Evolutionary conservation across 2,888 invertebrate genomes (phyloP).

Genomic region (Phytoseiulus persimilis): DNA sequence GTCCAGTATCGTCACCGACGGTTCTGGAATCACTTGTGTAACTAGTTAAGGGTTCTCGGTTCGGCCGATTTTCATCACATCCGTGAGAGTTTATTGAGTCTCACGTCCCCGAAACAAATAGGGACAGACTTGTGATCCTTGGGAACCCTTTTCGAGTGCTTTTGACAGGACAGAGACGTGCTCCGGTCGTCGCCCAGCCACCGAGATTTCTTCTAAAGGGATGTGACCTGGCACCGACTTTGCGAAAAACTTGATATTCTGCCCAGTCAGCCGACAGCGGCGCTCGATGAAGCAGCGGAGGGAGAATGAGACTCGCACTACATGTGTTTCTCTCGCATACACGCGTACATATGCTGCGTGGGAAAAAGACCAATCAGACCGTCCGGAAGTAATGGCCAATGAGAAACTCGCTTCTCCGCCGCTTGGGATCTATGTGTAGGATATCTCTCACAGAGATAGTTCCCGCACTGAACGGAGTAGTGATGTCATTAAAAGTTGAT

Average conservation of each 20-base stretch:
- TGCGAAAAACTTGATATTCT: neutral
- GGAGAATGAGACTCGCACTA: neutral
- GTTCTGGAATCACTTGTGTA: too few relatives aligned
- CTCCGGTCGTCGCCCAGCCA: too few relatives aligned
- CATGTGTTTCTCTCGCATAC: neutral
- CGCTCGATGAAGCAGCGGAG: neutral
- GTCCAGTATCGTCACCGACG: too few relatives aligned
- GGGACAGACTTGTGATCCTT: too few relatives aligned
- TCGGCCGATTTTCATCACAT: too few relatives aligned
- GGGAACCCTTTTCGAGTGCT: too few relatives aligned
- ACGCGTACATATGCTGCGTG: neutral
- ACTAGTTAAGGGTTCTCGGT: too few relatives aligned
- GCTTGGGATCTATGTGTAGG: neutral
- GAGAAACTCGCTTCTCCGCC: neutral
- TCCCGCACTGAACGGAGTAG: neutral
- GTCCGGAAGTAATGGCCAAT: neutral
- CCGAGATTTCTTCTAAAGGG: too few relatives aligned
- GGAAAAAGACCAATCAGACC: neutral
- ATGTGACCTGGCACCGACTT: too few relatives aligned
- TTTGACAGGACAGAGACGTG: too few relatives aligned
- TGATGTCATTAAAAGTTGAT: constrained; percentile 39
- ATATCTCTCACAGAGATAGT: neutral
- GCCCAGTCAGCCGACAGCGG: neutral
- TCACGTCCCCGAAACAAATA: too few relatives aligned
- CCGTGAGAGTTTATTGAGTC: too few relatives aligned